Evolutionary conservation across 1,140 invertebrate species (phyloP).

Genomic region (Metopolophium dirhodum): DNA sequence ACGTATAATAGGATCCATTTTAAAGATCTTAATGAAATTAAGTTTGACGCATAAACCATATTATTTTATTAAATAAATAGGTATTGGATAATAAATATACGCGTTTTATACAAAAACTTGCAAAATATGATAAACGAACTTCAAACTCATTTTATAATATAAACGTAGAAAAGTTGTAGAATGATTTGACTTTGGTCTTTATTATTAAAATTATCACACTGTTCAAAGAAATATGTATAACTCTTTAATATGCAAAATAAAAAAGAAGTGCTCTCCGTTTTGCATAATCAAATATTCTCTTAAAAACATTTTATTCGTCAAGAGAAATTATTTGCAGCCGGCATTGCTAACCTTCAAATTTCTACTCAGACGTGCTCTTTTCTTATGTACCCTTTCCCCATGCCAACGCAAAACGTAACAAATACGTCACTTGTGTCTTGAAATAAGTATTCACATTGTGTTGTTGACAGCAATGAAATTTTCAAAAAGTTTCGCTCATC

Average conservation of each 20-base stretch:
- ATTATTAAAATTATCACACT: slow-evolving; percentile 43
- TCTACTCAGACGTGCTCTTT: background rate
- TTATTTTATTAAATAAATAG: background rate
- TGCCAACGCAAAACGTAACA: background rate
- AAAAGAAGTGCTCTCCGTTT: slow-evolving; percentile 22
- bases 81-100: background rate
- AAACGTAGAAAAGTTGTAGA: background rate
- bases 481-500: background rate
- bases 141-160: background rate
- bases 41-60: background rate
- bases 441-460: slow-evolving; percentile 28
- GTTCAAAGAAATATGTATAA: slow-evolving; percentile 30
- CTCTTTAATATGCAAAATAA: slow-evolving; percentile 29
- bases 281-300: slow-evolving; percentile 48
- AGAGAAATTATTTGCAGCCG: slow-evolving; percentile 17
- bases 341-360: background rate
- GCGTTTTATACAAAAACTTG: background rate
- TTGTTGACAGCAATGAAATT: slow-evolving; percentile 3
- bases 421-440: slow-evolving; percentile 26
- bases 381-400: background rate
- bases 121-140: background rate
- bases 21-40: background rate
- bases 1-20: background rate
- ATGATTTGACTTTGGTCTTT: slow-evolving; percentile 24
- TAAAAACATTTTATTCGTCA: slow-evolving; percentile 28